phyloP scores from a whole-genome alignment of 2,113 vertebrate genomes.

The Notarius quadriscutis region DNA sequence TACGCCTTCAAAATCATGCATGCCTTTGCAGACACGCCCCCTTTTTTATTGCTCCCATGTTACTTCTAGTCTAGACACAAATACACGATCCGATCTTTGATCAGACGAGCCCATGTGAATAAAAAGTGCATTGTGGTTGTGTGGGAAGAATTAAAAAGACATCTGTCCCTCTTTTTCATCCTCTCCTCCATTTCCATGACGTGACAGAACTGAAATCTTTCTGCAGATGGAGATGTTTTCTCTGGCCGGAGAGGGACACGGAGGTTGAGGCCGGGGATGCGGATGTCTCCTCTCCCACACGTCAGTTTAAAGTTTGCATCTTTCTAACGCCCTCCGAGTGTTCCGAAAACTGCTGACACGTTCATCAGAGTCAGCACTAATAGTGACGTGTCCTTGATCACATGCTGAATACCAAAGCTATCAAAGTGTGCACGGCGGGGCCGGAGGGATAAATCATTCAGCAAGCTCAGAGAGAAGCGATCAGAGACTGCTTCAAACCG shows the following conservation, averaged over 20 bases:
- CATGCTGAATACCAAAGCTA: constrained; percentile 15
- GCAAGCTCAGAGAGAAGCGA: neutral
- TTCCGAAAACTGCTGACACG: constrained; percentile 29
- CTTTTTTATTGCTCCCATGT: neutral
- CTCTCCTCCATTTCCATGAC: constrained; percentile 70
- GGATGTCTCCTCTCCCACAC: constrained; percentile 50
- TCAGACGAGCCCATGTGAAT: constrained; percentile 37
- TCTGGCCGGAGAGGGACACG: constrained; percentile 62
- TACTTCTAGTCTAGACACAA: neutral
- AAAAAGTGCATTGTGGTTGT: constrained; percentile 57
- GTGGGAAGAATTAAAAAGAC: constrained; percentile 69
- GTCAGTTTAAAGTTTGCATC: constrained; percentile 5
- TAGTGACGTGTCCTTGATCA: constrained; percentile 27
- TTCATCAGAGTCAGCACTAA: constrained; percentile 15
- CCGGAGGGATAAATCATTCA: neutral
- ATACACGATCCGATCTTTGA: neutral
- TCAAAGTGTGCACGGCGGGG: constrained; percentile 14
- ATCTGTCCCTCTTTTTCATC: constrained; percentile 54
- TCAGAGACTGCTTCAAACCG: constrained; percentile 18
- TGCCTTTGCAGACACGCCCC: neutral
- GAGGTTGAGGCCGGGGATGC: constrained; percentile 42
- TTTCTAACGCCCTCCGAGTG: neutral
- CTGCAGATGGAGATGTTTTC: constrained; percentile 75
- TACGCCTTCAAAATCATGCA: neutral
- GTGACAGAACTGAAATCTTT: constrained; percentile 75